Evolutionary conservation across 2,888 invertebrate genomes (phyloP), one percentile per base, ranked within the genome.

Genomic region (Eremobia ochroleuca): DNA sequence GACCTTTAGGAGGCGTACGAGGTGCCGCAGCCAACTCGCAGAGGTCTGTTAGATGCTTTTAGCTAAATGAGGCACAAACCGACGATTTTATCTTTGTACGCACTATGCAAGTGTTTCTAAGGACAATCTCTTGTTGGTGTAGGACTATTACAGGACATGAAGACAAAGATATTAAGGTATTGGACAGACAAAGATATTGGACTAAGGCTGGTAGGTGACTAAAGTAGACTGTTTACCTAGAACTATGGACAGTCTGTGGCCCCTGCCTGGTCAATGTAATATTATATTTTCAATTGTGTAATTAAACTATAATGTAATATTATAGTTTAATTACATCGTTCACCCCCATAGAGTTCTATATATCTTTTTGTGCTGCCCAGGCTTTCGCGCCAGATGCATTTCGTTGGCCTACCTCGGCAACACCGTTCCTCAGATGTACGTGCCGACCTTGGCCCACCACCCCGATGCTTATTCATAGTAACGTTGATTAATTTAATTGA

Each of bases 401-500:
- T 69, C 11, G 6, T 1, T 4, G 9, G 15, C 4, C 43, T 49
- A 31, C n/a, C 49, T 31, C 5, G 3, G 8, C 13, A 13, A 13
- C 40, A 75, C 21, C n/a, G 15, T n/a, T 74, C 13, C 3, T 58
- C 8, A 31, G 55, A 18, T 25, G 28, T 15, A 3, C 34, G 21
- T 61, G 73, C 21, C 9, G 25, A 13, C 80, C 76, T 58, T 49
- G 58, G 21, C 55, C n/a, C 15, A 55, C 43, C 37, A n/a, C 4
- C 28, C 31, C 8, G 4, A 28, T 15, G 15, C 25, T 43, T 25
- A 59, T 59, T 67, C 59, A 85, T 58, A 64, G 62, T 62, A 70
- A 70, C 43, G 13, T 18, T 73, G 40, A 81, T 78, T 58, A 49
- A 75, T 70, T 61, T 34, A 75, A 77, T 58, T 55, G 59, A 21